Conservation (phyloP, 2,113 vertebrate species). For the Myotis davidii region DNA sequence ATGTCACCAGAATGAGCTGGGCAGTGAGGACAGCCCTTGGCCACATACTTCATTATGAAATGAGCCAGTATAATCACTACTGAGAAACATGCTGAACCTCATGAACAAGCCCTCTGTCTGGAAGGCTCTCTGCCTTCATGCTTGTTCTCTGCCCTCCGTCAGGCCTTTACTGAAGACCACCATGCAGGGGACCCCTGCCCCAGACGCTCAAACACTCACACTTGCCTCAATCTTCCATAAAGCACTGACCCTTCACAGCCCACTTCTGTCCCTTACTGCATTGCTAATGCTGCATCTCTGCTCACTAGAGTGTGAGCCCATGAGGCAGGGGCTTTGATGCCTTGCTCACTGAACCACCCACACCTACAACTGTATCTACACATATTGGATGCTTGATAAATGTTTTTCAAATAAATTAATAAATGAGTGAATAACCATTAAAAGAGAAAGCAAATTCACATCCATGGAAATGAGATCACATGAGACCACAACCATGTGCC, state of each 20-base stretch:
- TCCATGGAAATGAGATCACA: neutral
- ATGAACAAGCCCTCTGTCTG: too few species aligned
- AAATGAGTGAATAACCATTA: neutral
- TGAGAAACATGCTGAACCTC: neutral
- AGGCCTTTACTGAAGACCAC: neutral
- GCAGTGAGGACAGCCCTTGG: neutral
- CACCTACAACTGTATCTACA: rapidly evolving
- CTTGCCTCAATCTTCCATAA: rapidly evolving
- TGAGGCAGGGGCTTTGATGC: too few species aligned
- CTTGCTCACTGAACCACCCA: neutral
- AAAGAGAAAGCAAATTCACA: neutral
- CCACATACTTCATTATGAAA: neutral
- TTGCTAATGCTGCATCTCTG: neutral
- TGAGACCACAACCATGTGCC: neutral
- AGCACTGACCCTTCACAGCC: neutral
- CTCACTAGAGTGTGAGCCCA: neutral
- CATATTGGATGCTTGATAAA: neutral
- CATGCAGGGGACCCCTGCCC: too few species aligned
- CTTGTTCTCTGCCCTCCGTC: neutral
- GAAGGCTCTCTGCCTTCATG: neutral
- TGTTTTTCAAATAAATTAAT: neutral
- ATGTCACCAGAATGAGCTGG: neutral
- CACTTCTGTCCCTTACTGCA: rapidly evolving
- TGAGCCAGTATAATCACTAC: neutral
- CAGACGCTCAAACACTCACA: neutral